Evolutionary conservation across 1,140 invertebrate species (phyloP).

Genomic region (Tenebrio molitor): DNA sequence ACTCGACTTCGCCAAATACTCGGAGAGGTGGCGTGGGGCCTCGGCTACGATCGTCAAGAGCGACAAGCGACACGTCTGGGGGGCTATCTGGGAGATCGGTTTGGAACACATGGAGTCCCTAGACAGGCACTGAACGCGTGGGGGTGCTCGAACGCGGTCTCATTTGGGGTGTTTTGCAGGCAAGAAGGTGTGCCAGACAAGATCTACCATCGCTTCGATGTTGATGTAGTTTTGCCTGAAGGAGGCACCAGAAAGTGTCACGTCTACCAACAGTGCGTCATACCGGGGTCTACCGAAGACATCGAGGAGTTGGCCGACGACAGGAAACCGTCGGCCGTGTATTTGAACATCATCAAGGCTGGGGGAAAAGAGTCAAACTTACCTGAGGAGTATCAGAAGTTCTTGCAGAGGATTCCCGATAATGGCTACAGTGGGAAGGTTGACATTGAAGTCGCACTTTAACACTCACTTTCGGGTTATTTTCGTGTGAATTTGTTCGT

Average conservation of each 20-base stretch:
- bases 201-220: constrained; percentile 76
- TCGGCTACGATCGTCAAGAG: constrained; percentile 82
- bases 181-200: constrained; percentile 82
- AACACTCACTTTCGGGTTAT: too few species aligned
- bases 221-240: constrained; percentile 71
- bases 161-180: constrained; percentile 68
- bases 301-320: constrained; percentile 68
- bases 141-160: too few species aligned
- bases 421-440: constrained; percentile 74
- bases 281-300: constrained; percentile 65
- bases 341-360: constrained; percentile 73
- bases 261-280: constrained; percentile 76
- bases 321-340: constrained; percentile 78
- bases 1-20: constrained; percentile 78
- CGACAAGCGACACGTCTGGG: constrained; percentile 75
- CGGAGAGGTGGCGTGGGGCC: constrained; percentile 80
- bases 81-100: constrained; percentile 83
- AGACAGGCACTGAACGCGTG: constrained; percentile 74
- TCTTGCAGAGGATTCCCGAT: constrained; percentile 74
- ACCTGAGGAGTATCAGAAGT: constrained; percentile 76
- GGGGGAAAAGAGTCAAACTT: constrained; percentile 80
- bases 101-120: constrained; percentile 74
- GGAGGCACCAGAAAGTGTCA: constrained; percentile 72
- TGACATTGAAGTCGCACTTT: constrained; percentile 52
- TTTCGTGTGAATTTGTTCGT: too few species aligned